Evolutionary conservation across 2,888 invertebrate species (phyloP).

Genomic region (Argynnis bischoffii): DNA sequence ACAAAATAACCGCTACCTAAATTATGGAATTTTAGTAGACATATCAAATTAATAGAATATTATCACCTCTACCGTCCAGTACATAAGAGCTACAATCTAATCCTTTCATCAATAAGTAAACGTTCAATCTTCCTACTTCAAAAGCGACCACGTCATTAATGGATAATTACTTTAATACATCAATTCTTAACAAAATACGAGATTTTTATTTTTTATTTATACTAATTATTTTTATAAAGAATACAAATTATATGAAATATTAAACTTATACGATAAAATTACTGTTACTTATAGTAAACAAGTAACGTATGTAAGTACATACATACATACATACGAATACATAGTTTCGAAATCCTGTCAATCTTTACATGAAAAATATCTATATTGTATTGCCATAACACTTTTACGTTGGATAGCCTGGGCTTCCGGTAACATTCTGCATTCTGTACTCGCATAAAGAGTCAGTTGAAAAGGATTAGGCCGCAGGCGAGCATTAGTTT

Average conservation of each 20-base stretch:
- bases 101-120: neutral
- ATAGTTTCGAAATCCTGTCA: neutral
- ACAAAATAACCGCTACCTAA: too few species aligned
- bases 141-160: conserved; percentile 20
- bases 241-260: too few species aligned
- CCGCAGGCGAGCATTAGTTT: neutral
- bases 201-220: neutral
- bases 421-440: conserved; percentile 16
- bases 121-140: conserved; percentile 15
- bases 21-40: too few species aligned
- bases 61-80: too few species aligned
- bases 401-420: conserved; percentile 16
- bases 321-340: too few species aligned
- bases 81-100: neutral
- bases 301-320: too few species aligned
- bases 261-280: too few species aligned
- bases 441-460: neutral
- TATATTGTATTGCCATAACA: conserved; percentile 7
- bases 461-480: neutral
- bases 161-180: neutral
- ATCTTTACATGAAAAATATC: conserved; percentile 1
- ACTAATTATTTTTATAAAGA: too few species aligned
- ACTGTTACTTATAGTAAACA: too few species aligned
- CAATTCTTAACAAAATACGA: neutral
- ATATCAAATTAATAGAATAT: too few species aligned